These are phyloP conservation scores for Melanargia galathea DNA, from an alignment of 2,888 invertebrate genomes.

Conservation along the genomic window DNA sequence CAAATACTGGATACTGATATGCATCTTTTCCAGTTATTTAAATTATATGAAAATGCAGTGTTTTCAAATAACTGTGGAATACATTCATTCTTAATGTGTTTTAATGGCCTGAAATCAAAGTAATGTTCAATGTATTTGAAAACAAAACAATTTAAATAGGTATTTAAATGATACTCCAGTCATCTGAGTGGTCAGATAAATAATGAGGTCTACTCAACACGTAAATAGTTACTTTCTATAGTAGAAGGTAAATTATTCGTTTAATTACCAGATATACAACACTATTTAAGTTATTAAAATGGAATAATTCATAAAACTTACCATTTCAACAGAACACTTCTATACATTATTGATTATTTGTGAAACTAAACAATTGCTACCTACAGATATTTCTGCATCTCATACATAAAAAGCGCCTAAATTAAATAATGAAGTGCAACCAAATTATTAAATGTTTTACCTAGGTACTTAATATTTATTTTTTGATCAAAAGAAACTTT, in stretches of 20 bases:
- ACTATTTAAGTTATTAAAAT: background rate
- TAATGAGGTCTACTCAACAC: background rate
- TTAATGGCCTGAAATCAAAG: conserved; percentile 54
- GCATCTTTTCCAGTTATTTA: conserved; percentile 45
- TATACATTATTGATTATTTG: conserved; percentile 65
- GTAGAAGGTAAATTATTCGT: background rate
- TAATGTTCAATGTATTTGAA: background rate
- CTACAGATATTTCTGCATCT: conserved; percentile 7
- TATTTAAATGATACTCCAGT: background rate
- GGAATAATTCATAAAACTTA: conserved; percentile 45
- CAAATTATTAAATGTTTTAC: too few relatives aligned
- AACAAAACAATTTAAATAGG: background rate
- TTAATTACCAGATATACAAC: background rate
- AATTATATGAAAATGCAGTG: conserved; percentile 39
- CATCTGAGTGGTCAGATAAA: background rate
- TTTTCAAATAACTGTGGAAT: conserved; percentile 43
- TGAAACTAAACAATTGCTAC: background rate
- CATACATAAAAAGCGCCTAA: background rate
- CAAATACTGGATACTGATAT: conserved; percentile 60
- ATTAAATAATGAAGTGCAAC: background rate
- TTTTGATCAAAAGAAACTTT: background rate
- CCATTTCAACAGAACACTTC: conserved; percentile 59
- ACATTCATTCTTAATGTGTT: conserved; percentile 52
- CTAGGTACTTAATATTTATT: background rate
- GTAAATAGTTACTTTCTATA: background rate